Conservation (phyloP, 2,113 vertebrate species). For the Sphyrna mokarran region DNA sequence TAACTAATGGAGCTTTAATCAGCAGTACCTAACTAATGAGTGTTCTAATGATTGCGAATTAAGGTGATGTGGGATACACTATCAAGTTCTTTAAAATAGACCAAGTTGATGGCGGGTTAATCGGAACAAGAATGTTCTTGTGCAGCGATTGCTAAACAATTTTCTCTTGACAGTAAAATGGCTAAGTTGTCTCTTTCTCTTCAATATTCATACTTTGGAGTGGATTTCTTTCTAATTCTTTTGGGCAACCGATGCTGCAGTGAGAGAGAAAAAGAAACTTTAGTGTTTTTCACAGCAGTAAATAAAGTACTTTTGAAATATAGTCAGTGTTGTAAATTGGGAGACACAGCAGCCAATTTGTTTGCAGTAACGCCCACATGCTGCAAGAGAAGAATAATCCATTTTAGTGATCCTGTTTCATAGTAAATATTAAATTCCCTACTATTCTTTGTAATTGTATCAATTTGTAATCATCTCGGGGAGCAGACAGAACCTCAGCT, state of each 20-base stretch:
- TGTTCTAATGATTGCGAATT: not conserved
- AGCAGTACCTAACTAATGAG: not conserved
- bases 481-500: not conserved
- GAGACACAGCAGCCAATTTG: not conserved
- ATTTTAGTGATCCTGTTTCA: not conserved
- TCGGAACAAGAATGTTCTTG: not conserved
- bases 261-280: not conserved
- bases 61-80: not conserved
- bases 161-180: not conserved
- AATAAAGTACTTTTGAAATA: not conserved
- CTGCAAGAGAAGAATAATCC: not conserved
- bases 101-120: not conserved
- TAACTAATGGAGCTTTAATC: slow-evolving; percentile 1
- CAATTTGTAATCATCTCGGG: not conserved
- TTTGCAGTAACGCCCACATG: not conserved
- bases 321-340: too few species aligned
- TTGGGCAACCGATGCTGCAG: not conserved
- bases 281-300: not conserved
- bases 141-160: not conserved
- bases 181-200: not conserved
- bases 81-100: not conserved
- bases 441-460: not conserved
- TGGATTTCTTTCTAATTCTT: not conserved
- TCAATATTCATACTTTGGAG: not conserved
- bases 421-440: not conserved